A percentile compares a stretch with the other conserved stretches of the same genome.
phyloP scores from a whole-genome alignment of 1,140 invertebrate genomes.

The Olivierus martensii region DNA sequence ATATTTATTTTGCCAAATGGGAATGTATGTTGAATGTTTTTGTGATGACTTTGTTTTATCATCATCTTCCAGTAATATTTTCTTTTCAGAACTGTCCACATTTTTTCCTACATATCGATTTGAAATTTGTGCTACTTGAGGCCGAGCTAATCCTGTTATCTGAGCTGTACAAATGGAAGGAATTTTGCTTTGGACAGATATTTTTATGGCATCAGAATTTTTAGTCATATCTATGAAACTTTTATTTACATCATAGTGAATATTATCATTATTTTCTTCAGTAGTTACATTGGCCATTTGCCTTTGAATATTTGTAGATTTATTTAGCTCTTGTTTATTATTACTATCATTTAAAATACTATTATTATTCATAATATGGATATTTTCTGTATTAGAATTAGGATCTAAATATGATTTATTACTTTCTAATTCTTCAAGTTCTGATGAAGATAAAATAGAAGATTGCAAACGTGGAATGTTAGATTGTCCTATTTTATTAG shows the following conservation, averaged over 20 bases:
- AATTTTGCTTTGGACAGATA: neutral
- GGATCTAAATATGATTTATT: neutral
- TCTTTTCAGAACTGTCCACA: too few relatives aligned
- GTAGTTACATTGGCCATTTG: neutral
- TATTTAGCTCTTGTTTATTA: conserved; percentile 3
- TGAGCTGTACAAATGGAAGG: neutral
- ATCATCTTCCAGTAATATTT: too few relatives aligned
- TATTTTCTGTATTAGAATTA: conserved; percentile 9
- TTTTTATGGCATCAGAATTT: conserved; percentile 2
- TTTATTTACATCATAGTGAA: conserved; percentile 6
- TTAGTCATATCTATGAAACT: conserved; percentile 13
- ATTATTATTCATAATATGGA: conserved; percentile 16
- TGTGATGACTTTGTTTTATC: neutral
- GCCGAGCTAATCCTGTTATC: neutral
- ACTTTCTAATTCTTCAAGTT: neutral
- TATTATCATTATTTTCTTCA: neutral
- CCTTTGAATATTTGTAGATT: neutral
- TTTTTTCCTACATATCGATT: neutral
- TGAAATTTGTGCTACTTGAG: neutral
- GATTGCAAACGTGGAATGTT: conserved; percentile 13
- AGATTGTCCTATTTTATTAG: conserved; percentile 4
- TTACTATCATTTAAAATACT: conserved; percentile 7
- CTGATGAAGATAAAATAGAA: conserved; percentile 5
- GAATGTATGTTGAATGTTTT: neutral
- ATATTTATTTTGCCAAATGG: conserved; percentile 7